Conservation (phyloP, 2,113 vertebrate genomes). For the Sinocyclocheilus grahami region DNA sequence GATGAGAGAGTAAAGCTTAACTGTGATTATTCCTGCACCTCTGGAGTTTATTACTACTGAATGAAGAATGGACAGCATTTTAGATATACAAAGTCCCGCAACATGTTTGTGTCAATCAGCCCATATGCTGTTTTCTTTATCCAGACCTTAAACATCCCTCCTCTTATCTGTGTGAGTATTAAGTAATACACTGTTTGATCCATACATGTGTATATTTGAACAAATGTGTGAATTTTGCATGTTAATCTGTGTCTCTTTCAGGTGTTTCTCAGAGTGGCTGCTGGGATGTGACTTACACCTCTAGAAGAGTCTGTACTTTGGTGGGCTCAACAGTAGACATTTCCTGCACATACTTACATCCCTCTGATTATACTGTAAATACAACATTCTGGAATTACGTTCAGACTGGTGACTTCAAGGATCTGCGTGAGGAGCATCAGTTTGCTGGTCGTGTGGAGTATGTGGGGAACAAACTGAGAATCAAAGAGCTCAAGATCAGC, state of each 20-base stretch:
- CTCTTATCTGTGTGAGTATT: conserved; percentile 23
- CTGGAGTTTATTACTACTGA: not conserved
- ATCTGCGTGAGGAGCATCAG: not conserved
- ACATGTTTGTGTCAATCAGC: not conserved
- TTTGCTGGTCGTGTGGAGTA: conserved; percentile 47
- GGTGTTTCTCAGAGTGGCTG: not conserved
- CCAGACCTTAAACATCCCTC: rapidly evolving
- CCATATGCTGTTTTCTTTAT: not conserved
- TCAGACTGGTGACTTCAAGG: not conserved
- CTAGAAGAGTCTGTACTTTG: conserved; percentile 21
- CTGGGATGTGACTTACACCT: conserved; percentile 12
- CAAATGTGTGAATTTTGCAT: not conserved
- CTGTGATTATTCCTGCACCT: conserved; percentile 20
- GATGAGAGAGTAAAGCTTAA: not conserved
- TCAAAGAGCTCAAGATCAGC: conserved; percentile 28
- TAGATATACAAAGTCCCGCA: rapidly evolving
- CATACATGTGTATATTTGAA: not conserved
- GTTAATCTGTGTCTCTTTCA: not conserved
- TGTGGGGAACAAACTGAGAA: conserved; percentile 28
- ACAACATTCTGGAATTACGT: not conserved
- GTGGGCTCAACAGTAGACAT: conserved; percentile 10
- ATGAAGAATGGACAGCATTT: not conserved
- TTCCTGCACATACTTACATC: conserved; percentile 5
- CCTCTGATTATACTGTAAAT: not conserved
- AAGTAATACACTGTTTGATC: not conserved